phyloP scores from a whole-genome alignment of 2,113 vertebrate genomes.

The Aptenodytes patagonicus region DNA sequence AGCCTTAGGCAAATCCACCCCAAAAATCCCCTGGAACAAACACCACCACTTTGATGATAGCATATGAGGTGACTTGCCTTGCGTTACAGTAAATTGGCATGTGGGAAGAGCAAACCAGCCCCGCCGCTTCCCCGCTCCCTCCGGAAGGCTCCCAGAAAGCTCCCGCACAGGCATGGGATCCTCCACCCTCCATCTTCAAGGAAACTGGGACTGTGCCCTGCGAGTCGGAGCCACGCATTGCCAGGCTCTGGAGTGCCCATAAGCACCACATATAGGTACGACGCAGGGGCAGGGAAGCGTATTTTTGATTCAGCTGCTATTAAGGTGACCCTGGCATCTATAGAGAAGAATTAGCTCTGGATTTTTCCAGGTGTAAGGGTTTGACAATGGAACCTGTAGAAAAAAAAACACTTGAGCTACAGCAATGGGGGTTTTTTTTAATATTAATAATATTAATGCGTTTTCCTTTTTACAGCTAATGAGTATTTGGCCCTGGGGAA shows the following conservation, averaged over 20 bases:
- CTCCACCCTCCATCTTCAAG: neutral
- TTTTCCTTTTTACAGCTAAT: neutral
- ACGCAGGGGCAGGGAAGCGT: accelerated
- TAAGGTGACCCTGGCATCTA: neutral
- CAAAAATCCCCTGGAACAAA: constrained; percentile 48
- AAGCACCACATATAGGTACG: accelerated
- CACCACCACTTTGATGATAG: constrained; percentile 15
- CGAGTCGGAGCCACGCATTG: accelerated
- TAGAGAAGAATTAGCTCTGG: neutral
- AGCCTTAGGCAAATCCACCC: constrained; percentile 44
- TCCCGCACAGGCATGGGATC: neutral
- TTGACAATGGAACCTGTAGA: neutral
- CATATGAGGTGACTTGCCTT: neutral
- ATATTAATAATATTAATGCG: neutral
- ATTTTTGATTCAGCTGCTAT: neutral
- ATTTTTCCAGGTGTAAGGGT: neutral
- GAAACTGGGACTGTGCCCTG: neutral
- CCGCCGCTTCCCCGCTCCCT: neutral
- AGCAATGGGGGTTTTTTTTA: neutral
- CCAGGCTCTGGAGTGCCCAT: neutral
- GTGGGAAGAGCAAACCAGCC: constrained; percentile 45
- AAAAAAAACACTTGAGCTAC: neutral
- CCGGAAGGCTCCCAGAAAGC: neutral
- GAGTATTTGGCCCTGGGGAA: neutral
- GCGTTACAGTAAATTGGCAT: neutral